These are phyloP conservation scores for Archivesica marissinica DNA, from an alignment of 1,140 invertebrate species.

Conservation along the genomic window DNA sequence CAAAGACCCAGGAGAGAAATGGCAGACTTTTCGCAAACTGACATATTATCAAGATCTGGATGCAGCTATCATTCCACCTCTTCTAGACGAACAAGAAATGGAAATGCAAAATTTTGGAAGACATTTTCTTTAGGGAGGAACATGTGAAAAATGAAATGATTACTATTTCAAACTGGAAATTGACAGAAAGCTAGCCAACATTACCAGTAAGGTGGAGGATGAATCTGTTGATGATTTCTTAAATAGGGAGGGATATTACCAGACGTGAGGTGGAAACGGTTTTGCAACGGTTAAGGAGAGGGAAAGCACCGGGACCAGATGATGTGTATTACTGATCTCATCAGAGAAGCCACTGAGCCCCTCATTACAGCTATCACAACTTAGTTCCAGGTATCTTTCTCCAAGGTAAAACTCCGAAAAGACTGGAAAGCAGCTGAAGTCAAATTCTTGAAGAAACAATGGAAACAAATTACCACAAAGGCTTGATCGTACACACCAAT, in stretches of 20 bases:
- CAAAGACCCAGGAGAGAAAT: too few relatives aligned
- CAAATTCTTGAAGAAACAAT: conserved; percentile 14
- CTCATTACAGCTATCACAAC: background rate
- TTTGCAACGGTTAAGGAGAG: background rate
- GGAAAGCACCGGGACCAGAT: conserved; percentile 17
- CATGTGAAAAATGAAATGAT: background rate
- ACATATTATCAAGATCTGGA: background rate
- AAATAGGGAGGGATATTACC: background rate
- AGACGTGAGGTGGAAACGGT: background rate
- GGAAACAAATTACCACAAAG: background rate
- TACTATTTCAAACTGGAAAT: background rate
- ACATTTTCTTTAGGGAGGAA: background rate
- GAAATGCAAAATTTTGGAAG: background rate
- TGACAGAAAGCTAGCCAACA: background rate
- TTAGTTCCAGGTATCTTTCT: background rate
- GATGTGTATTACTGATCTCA: background rate
- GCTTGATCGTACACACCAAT: background rate
- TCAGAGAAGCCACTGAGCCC: background rate
- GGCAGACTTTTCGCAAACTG: background rate
- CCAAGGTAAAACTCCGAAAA: background rate
- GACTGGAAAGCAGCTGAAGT: conserved; percentile 16
- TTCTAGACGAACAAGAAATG: background rate
- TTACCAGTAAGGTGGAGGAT: background rate
- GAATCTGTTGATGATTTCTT: background rate
- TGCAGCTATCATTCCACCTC: background rate